Evolutionary conservation across 2,113 vertebrate genomes (phyloP).

Genomic region (Notarius quadriscutis): DNA sequence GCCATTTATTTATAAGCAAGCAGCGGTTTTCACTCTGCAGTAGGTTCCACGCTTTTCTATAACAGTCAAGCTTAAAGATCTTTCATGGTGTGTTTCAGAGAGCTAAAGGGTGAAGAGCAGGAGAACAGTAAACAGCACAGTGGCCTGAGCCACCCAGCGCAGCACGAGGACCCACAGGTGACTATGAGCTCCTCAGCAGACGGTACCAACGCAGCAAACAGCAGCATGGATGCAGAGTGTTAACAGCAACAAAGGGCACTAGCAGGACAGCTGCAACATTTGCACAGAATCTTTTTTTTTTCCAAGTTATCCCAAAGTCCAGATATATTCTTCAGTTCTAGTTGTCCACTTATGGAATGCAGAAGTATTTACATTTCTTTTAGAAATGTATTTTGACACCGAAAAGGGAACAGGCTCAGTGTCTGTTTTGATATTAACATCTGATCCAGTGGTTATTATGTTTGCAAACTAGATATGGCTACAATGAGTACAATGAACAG

Average conservation of each 20-base stretch:
- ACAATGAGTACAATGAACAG: slow-evolving; percentile 5
- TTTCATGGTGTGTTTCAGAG: slow-evolving; percentile 55
- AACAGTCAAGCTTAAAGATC: background rate
- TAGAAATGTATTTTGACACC: background rate
- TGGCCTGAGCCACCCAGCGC: slow-evolving; percentile 45
- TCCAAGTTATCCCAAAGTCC: slow-evolving; percentile 50
- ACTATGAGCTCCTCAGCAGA: slow-evolving; percentile 42
- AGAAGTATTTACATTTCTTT: slow-evolving; percentile 19
- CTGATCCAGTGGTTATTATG: background rate
- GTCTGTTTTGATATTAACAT: background rate
- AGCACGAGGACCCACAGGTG: slow-evolving; percentile 27
- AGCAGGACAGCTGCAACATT: slow-evolving; percentile 60
- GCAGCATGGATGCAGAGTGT: slow-evolving; percentile 63
- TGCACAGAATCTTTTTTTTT: slow-evolving; percentile 62
- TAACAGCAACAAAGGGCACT: slow-evolving; percentile 48
- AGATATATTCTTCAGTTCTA: slow-evolving; percentile 45
- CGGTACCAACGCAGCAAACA: slow-evolving; percentile 46
- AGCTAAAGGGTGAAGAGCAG: slow-evolving; percentile 27
- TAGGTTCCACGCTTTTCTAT: background rate
- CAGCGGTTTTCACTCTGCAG: background rate
- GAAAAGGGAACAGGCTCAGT: background rate
- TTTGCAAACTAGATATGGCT: background rate
- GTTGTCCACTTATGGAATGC: slow-evolving; percentile 56
- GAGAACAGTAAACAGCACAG: slow-evolving; percentile 57
- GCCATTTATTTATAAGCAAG: background rate